These are phyloP conservation scores for Pycnomerus fuliginosus DNA, from an alignment of 2,888 invertebrate species.

Conservation along the genomic window DNA sequence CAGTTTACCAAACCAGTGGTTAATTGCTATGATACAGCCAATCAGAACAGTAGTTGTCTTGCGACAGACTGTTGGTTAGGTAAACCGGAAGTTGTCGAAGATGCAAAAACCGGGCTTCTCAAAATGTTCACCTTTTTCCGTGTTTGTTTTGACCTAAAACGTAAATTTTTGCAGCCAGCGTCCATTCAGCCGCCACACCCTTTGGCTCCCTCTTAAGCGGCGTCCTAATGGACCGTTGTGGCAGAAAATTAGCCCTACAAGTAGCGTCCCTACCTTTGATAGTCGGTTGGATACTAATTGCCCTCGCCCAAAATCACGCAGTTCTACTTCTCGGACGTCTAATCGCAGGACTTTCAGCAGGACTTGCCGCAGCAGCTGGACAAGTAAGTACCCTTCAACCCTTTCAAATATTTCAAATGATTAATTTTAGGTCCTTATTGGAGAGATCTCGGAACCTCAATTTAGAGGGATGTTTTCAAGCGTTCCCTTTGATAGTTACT, in stretches of 20 bases:
- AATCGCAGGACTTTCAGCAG: slow-evolving; percentile 71
- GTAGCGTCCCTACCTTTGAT: slow-evolving; percentile 65
- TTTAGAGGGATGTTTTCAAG: slow-evolving; percentile 69
- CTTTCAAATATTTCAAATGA: too few relatives aligned
- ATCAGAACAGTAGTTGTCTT: too few relatives aligned
- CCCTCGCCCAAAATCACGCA: slow-evolving; percentile 57
- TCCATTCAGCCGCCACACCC: slow-evolving; percentile 77
- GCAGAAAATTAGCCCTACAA: slow-evolving; percentile 66
- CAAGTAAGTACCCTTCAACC: too few relatives aligned
- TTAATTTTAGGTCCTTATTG: slow-evolving; percentile 76
- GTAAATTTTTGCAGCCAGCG: slow-evolving; percentile 65
- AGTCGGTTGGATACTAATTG: slow-evolving; percentile 68
- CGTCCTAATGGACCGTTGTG: slow-evolving; percentile 68
- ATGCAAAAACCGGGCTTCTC: too few relatives aligned
- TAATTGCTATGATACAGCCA: too few relatives aligned
- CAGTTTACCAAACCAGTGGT: too few relatives aligned
- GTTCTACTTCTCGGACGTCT: slow-evolving; percentile 65
- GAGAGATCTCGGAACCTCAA: slow-evolving; percentile 73
- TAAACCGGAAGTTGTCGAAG: too few relatives aligned
- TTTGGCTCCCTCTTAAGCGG: slow-evolving; percentile 72
- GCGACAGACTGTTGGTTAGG: too few relatives aligned
- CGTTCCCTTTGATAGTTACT: slow-evolving; percentile 73
- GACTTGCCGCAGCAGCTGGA: slow-evolving; percentile 70
- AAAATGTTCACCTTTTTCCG: too few relatives aligned
- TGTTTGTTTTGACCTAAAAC: too few relatives aligned